These are phyloP conservation scores for Pituophis catenifer DNA, from an alignment of 2,113 vertebrate genomes.

Conservation along the genomic window DNA sequence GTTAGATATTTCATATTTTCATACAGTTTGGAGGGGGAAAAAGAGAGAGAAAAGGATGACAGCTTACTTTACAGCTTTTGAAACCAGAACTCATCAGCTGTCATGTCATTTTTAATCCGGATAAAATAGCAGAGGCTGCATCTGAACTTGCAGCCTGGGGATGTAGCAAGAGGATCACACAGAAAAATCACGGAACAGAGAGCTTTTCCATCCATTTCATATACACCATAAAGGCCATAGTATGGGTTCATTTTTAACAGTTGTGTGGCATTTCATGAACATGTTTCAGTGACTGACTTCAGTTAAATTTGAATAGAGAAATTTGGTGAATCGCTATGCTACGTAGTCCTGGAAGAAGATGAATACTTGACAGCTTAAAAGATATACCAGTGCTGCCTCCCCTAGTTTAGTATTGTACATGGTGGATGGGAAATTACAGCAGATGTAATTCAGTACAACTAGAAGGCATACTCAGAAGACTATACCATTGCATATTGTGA, in stretches of 20 bases:
- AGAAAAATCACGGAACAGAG: neutral
- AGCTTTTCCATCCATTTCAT: conserved; percentile 2
- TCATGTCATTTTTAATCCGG: conserved; percentile 69
- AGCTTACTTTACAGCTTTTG: conserved; percentile 66
- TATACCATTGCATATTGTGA: neutral
- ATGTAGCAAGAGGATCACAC: conserved; percentile 13
- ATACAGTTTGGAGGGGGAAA: conserved; percentile 40
- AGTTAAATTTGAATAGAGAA: neutral
- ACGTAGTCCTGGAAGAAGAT: neutral
- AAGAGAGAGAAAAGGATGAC: conserved; percentile 51
- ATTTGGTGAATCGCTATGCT: neutral
- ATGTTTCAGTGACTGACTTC: neutral
- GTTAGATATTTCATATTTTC: conserved; percentile 70
- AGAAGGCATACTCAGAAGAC: neutral
- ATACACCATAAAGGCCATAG: neutral
- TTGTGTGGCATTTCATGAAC: conserved; percentile 20
- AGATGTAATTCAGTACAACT: neutral
- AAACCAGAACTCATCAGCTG: conserved; percentile 58
- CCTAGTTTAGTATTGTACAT: neutral
- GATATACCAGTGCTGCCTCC: neutral
- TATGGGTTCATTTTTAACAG: neutral
- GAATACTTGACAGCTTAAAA: neutral
- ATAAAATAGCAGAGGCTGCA: conserved; percentile 57
- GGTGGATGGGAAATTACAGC: neutral
- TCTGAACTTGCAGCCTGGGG: conserved; percentile 48